phyloP scores from a whole-genome alignment of 2,888 invertebrate species.

The Neelides folsomi region DNA sequence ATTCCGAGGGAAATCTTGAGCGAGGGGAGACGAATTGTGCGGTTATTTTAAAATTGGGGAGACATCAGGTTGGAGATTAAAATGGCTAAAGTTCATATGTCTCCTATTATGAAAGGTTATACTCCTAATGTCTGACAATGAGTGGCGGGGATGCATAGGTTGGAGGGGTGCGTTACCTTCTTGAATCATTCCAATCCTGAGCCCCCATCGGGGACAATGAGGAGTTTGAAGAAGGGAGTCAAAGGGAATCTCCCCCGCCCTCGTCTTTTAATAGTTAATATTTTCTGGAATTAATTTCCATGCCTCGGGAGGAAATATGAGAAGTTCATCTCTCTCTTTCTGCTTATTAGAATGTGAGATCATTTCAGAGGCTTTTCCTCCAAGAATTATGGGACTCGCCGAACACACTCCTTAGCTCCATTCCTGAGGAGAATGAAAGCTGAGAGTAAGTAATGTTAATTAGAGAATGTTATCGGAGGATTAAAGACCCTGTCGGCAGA shows the following conservation, averaged over 20 bases:
- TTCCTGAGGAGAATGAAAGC: too few relatives aligned
- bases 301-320: slow-evolving; percentile 34
- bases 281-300: slow-evolving; percentile 35
- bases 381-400: too few relatives aligned
- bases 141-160: too few relatives aligned
- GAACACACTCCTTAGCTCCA: too few relatives aligned
- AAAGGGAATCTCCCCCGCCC: slow-evolving; percentile 5
- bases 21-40: slow-evolving; percentile 9
- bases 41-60: slow-evolving; percentile 27
- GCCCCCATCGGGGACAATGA: too few relatives aligned
- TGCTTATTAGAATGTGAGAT: background rate
- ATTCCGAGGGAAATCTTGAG: too few relatives aligned
- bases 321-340: slow-evolving; percentile 30
- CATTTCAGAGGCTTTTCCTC: too few relatives aligned
- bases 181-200: too few relatives aligned
- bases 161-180: too few relatives aligned
- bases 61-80: slow-evolving; percentile 14
- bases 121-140: too few relatives aligned
- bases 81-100: background rate
- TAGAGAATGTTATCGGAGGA: slow-evolving; percentile 8
- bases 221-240: too few relatives aligned
- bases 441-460: slow-evolving; percentile 11
- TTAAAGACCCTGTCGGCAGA: too few relatives aligned
- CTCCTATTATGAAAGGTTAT: background rate
- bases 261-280: slow-evolving; percentile 33